Conservation (phyloP, 2,113 vertebrate species). For the Tamias sibiricus region DNA sequence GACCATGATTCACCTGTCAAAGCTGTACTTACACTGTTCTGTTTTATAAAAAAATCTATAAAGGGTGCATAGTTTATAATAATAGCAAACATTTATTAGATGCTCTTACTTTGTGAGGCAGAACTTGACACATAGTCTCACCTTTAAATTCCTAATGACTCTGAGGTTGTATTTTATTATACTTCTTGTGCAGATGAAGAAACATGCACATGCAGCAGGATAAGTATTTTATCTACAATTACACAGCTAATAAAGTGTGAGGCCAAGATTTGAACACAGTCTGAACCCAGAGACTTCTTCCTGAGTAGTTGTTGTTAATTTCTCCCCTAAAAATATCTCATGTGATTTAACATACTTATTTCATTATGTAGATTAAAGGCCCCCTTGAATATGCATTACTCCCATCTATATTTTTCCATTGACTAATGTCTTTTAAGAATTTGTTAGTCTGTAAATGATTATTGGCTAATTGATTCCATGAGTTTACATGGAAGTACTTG, state of each 20-base stretch:
- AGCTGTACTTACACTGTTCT: background rate
- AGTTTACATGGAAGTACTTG: background rate
- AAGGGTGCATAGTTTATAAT: background rate
- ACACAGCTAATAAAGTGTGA: background rate
- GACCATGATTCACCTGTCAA: background rate
- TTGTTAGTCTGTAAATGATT: background rate
- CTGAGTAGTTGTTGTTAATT: background rate
- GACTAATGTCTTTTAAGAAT: background rate
- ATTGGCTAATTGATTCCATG: background rate
- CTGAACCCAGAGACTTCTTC: background rate
- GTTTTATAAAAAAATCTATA: background rate
- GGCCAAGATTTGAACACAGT: background rate
- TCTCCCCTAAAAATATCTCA: background rate
- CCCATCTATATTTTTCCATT: background rate
- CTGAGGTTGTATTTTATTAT: background rate
- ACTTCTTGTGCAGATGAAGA: background rate
- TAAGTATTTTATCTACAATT: background rate
- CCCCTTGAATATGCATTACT: background rate
- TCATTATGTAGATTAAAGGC: background rate
- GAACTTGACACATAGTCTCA: no score
- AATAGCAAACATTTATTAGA: background rate
- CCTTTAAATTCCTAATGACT: background rate
- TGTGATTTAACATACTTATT: conserved; percentile 4
- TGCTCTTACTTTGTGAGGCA: background rate
- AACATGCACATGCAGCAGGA: background rate